Evolutionary conservation across 2,888 invertebrate genomes (phyloP).

Genomic region (Pachymerium ferrugineum): DNA sequence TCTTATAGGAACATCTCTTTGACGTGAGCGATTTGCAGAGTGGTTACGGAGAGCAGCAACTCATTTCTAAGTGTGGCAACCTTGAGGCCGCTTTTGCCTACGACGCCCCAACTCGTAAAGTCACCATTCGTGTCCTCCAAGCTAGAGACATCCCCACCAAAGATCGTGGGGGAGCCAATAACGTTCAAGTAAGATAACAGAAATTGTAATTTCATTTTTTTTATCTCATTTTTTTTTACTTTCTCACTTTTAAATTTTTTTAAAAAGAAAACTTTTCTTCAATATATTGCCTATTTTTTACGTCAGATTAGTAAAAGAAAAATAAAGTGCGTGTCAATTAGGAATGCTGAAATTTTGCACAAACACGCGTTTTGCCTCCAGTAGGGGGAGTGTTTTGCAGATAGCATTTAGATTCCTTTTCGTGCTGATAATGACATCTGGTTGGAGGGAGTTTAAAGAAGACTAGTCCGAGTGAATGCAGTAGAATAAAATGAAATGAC

Average conservation of each 20-base stretch:
- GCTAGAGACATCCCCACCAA: conserved; percentile 72
- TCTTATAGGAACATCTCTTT: conserved; percentile 47
- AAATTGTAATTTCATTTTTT: background rate
- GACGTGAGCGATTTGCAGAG: conserved; percentile 49
- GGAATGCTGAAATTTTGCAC: background rate
- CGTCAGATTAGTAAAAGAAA: too few relatives aligned
- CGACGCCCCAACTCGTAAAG: conserved; percentile 82
- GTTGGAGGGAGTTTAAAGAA: conserved; percentile 3
- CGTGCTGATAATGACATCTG: conserved; percentile 23
- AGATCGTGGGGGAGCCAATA: conserved; percentile 61
- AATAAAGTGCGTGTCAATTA: conserved; percentile 6
- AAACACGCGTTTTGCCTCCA: background rate
- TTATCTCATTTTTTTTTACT: background rate
- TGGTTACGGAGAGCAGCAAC: conserved; percentile 42
- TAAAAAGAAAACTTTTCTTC: conserved; percentile 1
- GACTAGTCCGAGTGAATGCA: background rate
- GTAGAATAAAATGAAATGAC: background rate
- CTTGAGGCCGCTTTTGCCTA: conserved; percentile 83
- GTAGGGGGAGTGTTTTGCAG: background rate
- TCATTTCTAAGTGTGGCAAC: conserved; percentile 62
- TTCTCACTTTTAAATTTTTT: too few relatives aligned
- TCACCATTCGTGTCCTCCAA: conserved; percentile 87
- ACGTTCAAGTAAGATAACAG: conserved; percentile 56
- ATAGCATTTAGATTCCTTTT: conserved; percentile 21
- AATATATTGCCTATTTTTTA: conserved; percentile 28